Conservation (phyloP, 2,113 vertebrate species). For the Camelus dromedarius region DNA sequence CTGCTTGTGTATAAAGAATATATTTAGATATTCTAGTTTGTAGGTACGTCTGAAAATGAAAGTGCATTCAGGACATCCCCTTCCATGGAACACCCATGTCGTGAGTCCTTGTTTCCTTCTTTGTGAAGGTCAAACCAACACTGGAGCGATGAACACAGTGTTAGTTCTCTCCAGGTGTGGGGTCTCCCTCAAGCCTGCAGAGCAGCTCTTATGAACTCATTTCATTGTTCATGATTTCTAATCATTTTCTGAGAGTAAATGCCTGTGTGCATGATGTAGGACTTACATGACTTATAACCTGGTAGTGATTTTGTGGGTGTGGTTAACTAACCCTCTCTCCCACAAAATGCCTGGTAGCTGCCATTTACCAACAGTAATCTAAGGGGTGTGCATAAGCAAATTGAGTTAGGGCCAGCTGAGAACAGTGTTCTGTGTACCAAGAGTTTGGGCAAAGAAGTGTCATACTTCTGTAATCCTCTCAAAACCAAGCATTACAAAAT, state of each 20-base stretch:
- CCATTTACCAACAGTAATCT: background rate
- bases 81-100: background rate
- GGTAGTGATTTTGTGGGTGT: background rate
- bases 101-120: background rate
- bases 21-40: background rate
- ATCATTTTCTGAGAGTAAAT: background rate
- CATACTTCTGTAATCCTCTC: background rate
- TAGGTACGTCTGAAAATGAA: background rate
- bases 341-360: background rate
- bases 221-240: background rate
- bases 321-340: background rate
- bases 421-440: background rate
- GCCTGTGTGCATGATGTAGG: background rate
- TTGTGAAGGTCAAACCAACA: background rate
- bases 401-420: background rate
- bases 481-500: background rate
- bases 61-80: rapidly evolving
- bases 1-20: background rate
- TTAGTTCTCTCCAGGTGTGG: background rate
- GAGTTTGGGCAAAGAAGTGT: background rate
- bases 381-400: background rate
- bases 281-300: background rate
- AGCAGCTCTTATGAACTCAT: background rate
- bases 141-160: rapidly evolving
- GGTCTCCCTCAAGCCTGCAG: background rate